Base-by-base conservation (phyloP, 2,888 invertebrate species). In the Pseudeuparius sepicola region DNA sequence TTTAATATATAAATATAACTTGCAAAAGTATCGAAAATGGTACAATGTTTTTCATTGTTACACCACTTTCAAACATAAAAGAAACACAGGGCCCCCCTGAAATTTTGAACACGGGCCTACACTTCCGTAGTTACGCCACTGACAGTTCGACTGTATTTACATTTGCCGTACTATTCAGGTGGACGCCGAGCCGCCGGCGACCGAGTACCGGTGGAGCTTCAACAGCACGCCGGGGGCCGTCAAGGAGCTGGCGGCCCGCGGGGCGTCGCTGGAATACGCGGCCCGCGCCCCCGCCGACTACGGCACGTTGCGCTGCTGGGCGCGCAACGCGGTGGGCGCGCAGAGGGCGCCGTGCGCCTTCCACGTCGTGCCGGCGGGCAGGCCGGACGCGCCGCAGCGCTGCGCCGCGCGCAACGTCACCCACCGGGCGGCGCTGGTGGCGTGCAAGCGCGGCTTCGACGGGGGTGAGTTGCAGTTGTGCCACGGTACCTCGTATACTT, bases 251-350 rank as follows among this genome's bases (percentile, higher is more conserved):
- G 51, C 54, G 16, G 53, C 52, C 14, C 69, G 54, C 11, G 54
- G 57, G 24, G 39, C 30, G 4, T 47, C 59, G 37, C 54, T 64
- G 41, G 61, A 58, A 5, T 75, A 74, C 56, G 65, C 66, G 55
- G 71, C 74, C 33, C 70, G 69, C 40, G 67, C 68, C 2, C 69
- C 73, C 17, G 67, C 73, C 1, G 71, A 84, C 59, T 85, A 84
- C 56, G 85, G 85, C 12, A 81, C 81, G 54, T 67, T 85, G n/a
- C 51, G 81, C 40, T 85, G 85, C 50, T 74, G 79, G 58, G 84
- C 78, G 0, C 67, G 68, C 27, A 85, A 85, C 59, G 67, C 71
- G 5, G 73, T 81, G 14, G 83, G 84, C 2, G 59, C 70, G 4
- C 84, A 84, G 58, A 64, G 68, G 25, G 68, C 73, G 37, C 81